Base-by-base conservation (phyloP, 64 coral and sea anemone genomes). In the Acropora yongei region DNA sequence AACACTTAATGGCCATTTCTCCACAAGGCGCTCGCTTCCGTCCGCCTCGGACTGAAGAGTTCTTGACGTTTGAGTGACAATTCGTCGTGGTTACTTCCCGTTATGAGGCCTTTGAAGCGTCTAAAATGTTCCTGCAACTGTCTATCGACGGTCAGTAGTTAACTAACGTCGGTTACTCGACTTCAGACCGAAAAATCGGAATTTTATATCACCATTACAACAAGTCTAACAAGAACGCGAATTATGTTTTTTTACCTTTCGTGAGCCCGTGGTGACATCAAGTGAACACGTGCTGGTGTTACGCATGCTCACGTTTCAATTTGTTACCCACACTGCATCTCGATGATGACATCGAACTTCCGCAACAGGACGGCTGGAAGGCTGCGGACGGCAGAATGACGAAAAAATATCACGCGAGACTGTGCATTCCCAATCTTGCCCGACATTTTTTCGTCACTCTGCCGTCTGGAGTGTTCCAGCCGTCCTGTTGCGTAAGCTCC, bases 191-290 rank as follows among this genome's bases (percentile, higher is more conserved):
- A 41, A 72, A 72, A 71, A 49, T 17, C 61, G 2, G 42, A 47
- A 16, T 68, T 65, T 30, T 30, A 30, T 9, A 63, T 63, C 11
- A 55, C 10, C 16, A 2, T 63, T 13, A 63, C 2, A 63, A 14
- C 1, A 2, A 2, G 60, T 3, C 11, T 11, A 63, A 10, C 10
- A 55, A 55, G 51, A 55, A 5, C 5, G 0, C 51, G 44, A 66
- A 7, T 0, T 11, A 43, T 18, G 7, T n/a, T 45, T 68, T 42
- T 66, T 66, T 84, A 9, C 51, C 6, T 82, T 42, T 48, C 44
- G 2, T 85, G 82, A 85, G 61, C 82, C 82, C 82, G 82, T 69
- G 60, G 65, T 85, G 82, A 85, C 82, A 85, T 85, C 82, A 85
- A 48, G 72, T 85, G 65, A 69, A 69, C 82, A 85, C 82, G 82